phyloP scores from a whole-genome alignment of 2,113 vertebrate genomes.

The Lethenteron camtschaticum region DNA sequence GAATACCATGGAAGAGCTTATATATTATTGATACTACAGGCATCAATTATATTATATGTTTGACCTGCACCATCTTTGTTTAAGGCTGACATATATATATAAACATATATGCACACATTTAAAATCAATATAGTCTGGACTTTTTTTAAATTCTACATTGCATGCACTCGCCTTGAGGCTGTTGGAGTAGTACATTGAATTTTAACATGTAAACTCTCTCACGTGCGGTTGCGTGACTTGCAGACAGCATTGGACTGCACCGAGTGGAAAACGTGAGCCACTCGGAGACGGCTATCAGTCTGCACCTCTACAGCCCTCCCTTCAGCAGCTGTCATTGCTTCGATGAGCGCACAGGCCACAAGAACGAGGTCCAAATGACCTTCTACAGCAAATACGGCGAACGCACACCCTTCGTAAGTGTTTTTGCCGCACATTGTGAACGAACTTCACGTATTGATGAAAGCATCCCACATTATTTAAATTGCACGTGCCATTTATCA shows the following conservation, averaged over 20 bases:
- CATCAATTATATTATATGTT: too few species aligned
- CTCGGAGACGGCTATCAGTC: conserved; percentile 56
- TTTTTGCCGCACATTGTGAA: not conserved
- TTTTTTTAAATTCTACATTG: not conserved
- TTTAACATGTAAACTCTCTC: not conserved
- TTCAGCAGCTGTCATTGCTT: conserved; percentile 62
- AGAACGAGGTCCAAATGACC: conserved; percentile 62
- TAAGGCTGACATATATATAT: too few species aligned
- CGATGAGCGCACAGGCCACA: conserved; percentile 85
- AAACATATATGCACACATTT: not conserved
- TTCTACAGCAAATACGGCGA: conserved; percentile 77
- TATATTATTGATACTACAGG: too few species aligned
- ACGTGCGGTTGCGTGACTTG: not conserved
- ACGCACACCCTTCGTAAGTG: conserved; percentile 51
- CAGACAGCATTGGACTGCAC: conserved; percentile 78
- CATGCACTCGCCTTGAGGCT: not conserved
- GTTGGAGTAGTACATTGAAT: not conserved
- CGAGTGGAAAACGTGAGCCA: conserved; percentile 88
- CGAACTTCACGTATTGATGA: too few species aligned
- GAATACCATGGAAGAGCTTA: too few species aligned
- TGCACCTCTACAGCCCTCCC: conserved; percentile 84
- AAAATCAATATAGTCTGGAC: not conserved
- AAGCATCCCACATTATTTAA: too few species aligned
- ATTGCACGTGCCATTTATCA: too few species aligned
- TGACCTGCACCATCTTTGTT: too few species aligned